A percentile compares a stretch with the other conserved stretches of the same genome.
Evolutionary conservation across 2,113 vertebrate species (phyloP).

Genomic region (Dasypus novemcinctus): DNA sequence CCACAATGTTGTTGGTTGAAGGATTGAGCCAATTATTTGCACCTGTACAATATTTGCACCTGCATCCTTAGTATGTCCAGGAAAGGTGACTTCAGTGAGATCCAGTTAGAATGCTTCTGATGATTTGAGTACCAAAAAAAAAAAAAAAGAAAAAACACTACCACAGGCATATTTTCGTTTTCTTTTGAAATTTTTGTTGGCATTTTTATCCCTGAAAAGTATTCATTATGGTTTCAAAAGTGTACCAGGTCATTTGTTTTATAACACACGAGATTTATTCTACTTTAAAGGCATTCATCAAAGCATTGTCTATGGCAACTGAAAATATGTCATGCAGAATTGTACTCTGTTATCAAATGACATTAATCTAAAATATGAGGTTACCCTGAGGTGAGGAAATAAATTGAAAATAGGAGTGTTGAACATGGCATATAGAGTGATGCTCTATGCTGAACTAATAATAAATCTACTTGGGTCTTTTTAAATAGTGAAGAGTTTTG

Average conservation of each 20-base stretch:
- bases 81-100: background rate
- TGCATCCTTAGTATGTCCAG: background rate
- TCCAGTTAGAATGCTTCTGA: background rate
- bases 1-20: background rate
- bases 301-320: slow-evolving; percentile 63
- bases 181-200: slow-evolving; percentile 29
- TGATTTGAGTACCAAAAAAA: background rate
- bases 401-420: slow-evolving; percentile 55
- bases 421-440: slow-evolving; percentile 34
- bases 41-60: background rate
- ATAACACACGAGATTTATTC: slow-evolving; percentile 52
- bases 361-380: slow-evolving; percentile 66
- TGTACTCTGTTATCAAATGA: slow-evolving; percentile 66
- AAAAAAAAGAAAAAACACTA: no score
- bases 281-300: slow-evolving; percentile 58
- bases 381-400: slow-evolving; percentile 56
- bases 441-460: slow-evolving; percentile 34
- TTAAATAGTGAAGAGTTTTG: slow-evolving; percentile 31
- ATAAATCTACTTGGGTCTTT: slow-evolving; percentile 52
- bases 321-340: slow-evolving; percentile 60
- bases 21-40: background rate
- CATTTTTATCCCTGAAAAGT: slow-evolving; percentile 34
- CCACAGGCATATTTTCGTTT: background rate
- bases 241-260: slow-evolving; percentile 39
- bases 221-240: slow-evolving; percentile 53